Conservation (phyloP, 2,888 invertebrate species). For the Alcis repandata region DNA sequence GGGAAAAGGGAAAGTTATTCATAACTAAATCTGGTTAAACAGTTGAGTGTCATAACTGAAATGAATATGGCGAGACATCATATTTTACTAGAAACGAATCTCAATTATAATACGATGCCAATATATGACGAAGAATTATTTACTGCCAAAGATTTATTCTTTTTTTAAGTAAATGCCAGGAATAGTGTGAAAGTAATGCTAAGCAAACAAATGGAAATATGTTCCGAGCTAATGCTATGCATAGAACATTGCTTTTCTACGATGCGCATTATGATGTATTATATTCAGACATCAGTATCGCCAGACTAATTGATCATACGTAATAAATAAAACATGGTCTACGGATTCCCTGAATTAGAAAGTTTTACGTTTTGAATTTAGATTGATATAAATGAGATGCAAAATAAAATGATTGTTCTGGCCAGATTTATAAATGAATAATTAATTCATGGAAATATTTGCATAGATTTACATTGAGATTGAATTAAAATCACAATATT, state of each 20-base stretch:
- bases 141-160: background rate
- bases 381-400: constrained; percentile 38
- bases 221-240: constrained; percentile 15
- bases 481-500: constrained; percentile 21
- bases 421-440: constrained; percentile 20
- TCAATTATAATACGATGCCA: background rate
- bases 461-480: constrained; percentile 20
- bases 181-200: background rate
- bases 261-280: constrained; percentile 26
- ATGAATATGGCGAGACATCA: background rate
- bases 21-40: background rate
- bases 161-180: background rate
- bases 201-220: constrained; percentile 6
- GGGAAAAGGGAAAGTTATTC: constrained; percentile 15
- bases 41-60: background rate
- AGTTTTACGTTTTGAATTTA: constrained; percentile 38
- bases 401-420: constrained; percentile 31
- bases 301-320: constrained; percentile 36
- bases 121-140: background rate
- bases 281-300: constrained; percentile 32
- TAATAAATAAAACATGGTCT: constrained; percentile 36
- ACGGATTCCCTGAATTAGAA: constrained; percentile 31
- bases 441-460: constrained; percentile 18
- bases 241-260: constrained; percentile 14
- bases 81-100: background rate